Evolutionary conservation across 2,888 invertebrate genomes (phyloP).

Genomic region (Agriopis leucophaearia): DNA sequence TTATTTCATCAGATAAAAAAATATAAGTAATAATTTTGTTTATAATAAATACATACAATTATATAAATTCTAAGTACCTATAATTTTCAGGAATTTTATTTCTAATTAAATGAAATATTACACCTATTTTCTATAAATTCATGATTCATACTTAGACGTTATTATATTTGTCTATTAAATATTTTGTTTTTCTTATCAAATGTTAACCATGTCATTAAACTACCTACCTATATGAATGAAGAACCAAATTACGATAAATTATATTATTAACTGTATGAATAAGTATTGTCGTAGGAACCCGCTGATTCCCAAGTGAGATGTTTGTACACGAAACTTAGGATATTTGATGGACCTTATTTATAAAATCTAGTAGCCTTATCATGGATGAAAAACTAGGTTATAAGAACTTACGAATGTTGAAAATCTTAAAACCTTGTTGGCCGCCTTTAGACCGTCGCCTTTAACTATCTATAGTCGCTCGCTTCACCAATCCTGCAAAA

Average conservation of each 20-base stretch:
- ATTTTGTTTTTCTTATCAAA: neutral
- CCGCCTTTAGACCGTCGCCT: neutral
- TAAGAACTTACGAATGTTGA: constrained; percentile 18
- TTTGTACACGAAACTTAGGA: constrained; percentile 65
- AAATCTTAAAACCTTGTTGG: neutral
- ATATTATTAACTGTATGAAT: constrained; percentile 36
- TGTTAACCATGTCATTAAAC: neutral
- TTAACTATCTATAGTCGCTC: too few species aligned
- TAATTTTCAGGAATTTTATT: neutral
- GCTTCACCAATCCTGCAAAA: neutral
- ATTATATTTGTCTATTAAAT: neutral
- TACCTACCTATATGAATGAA: constrained; percentile 46
- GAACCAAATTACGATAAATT: constrained; percentile 47
- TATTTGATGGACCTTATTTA: constrained; percentile 58
- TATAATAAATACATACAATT: neutral
- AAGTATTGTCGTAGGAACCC: constrained; percentile 57
- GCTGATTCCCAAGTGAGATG: constrained; percentile 75
- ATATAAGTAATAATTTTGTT: too few species aligned
- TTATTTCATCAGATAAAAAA: too few species aligned
- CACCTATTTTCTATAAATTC: neutral
- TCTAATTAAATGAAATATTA: neutral
- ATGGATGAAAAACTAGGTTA: constrained; percentile 17
- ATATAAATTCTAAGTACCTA: too few species aligned
- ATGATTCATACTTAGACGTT: neutral
- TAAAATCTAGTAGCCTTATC: constrained; percentile 38